Evolutionary conservation across 2,113 vertebrate species (phyloP).

Genomic region (Tyrannus savana): DNA sequence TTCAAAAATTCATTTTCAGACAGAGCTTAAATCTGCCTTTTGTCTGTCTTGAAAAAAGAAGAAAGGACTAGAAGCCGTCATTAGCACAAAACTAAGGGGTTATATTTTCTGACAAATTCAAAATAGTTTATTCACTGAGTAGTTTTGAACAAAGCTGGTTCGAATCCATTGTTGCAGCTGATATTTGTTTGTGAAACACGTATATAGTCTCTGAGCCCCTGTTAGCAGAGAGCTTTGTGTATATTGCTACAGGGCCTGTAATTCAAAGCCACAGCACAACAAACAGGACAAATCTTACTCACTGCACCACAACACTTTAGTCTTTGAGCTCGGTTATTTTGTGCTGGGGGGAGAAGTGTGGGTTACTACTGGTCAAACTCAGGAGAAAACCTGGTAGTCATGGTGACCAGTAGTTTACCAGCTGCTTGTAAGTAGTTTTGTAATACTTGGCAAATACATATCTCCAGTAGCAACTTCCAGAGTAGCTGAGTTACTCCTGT

Average conservation of each 20-base stretch:
- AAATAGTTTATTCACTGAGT: neutral
- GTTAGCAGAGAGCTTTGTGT: neutral
- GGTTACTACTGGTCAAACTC: neutral
- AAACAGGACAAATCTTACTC: neutral
- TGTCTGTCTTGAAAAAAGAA: neutral
- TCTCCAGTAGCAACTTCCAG: neutral
- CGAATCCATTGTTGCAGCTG: neutral
- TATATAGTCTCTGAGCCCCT: neutral
- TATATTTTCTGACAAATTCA: neutral
- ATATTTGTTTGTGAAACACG: neutral
- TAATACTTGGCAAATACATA: neutral
- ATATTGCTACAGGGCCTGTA: neutral
- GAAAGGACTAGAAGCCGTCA: neutral
- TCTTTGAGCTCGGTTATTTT: neutral
- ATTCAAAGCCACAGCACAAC: neutral
- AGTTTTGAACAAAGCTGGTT: neutral
- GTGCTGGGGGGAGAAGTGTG: neutral
- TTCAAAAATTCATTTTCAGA: neutral
- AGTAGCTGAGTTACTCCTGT: neutral
- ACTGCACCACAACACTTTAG: neutral
- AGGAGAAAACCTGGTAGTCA: neutral
- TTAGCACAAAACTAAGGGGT: neutral
- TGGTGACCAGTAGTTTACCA: neutral
- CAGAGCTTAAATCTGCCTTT: neutral
- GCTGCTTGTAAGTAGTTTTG: neutral